These are phyloP conservation scores for Prunella fulvescens DNA, from an alignment of 2,113 vertebrate species.

Conservation along the genomic window DNA sequence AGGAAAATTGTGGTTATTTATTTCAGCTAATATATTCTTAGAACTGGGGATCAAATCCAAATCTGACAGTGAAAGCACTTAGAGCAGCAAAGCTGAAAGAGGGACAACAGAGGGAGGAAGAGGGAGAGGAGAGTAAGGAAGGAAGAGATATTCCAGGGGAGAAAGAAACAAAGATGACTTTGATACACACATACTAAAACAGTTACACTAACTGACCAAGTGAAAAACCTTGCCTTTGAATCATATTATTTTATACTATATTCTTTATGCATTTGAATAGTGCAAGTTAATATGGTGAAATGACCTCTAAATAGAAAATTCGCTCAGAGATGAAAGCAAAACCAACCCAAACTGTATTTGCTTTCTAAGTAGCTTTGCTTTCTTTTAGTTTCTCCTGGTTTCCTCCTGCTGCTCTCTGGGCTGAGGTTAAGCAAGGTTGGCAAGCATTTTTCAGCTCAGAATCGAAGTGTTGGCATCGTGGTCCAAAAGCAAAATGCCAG, in stretches of 20 bases:
- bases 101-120: no score
- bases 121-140: background rate
- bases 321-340: background rate
- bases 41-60: background rate
- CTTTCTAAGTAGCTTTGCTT: background rate
- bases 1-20: background rate
- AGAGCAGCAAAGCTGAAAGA: background rate
- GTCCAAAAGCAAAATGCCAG: background rate
- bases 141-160: background rate
- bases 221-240: background rate
- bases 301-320: background rate
- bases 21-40: background rate
- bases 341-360: background rate
- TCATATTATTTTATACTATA: background rate
- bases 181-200: background rate
- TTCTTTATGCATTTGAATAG: background rate
- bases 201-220: background rate
- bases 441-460: background rate
- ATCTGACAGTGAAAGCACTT: background rate
- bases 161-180: background rate
- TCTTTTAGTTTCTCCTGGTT: background rate
- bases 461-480: background rate
- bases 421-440: background rate
- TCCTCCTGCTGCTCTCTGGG: background rate
- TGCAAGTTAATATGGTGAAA: background rate